Evolutionary conservation across 2,113 vertebrate genomes (phyloP), one percentile per base, ranked within the genome.

Genomic region (Ciconia maguari): DNA sequence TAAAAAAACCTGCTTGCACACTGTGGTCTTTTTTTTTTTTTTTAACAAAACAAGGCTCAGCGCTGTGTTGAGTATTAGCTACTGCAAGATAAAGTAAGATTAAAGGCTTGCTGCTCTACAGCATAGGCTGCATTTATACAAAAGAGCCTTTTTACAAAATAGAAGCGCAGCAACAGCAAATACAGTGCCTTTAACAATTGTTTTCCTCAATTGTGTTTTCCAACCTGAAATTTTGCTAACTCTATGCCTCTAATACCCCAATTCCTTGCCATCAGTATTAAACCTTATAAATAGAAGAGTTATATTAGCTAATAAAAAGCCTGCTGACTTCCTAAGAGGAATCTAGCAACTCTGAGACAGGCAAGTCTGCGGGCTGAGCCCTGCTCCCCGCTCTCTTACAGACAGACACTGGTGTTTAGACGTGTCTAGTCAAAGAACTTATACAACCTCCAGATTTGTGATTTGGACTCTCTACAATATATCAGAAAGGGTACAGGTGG

Each of bases 201-300:
- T 94, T 91, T 94, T 93, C 51, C 42, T 87, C 81, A 80, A 0
- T 3, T 77, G 34, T 91, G 58, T 85, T 94, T 89, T 77, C 70
- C 54, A 91, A 16, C 26, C 30, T 80, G 79, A 93, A 95, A 29
- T 81, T 95, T 88, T 94, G 71, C 84, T 96, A 70, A 90, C 26
- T 69, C 3, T 27, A 20, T 74, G 51, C 51, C 25, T 91, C 42
- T 83, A 70, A 74, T 90, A 60, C n/a, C 66, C 55, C 2, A 8
- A 16, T 87, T 91, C 70, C 79, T 80, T 94, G 82, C 51, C 58
- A 85, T 77, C 16, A 55, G 38, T 93, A 48, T 95, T 78, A 75
- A 91, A 68, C 32, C 49, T 83, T 74, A 54, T 36, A 66, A 94
- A 77, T 6, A 55, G 36, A 54, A 62, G 82, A 66, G 57, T 61